Evolutionary conservation across 1,140 invertebrate species (phyloP), one percentile per base, ranked within the genome.

Genomic region (Leptinotarsa texana): DNA sequence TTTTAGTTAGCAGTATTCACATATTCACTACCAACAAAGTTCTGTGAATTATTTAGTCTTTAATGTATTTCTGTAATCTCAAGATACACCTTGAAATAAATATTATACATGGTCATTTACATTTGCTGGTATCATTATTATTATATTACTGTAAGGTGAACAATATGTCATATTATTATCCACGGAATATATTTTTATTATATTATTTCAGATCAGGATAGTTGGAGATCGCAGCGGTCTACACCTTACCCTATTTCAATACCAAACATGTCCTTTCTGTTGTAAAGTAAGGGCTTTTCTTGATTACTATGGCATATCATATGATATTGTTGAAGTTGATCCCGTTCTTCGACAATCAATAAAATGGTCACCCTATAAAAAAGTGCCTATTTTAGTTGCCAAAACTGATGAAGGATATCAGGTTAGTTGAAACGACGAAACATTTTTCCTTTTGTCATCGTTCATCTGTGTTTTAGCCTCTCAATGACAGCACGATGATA

Each of bases 221-320:
- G 88, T 89, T 13, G 87, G 88, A 18, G 94, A 97, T 85, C 87
- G 86, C 6, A 92, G 89, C 72, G 92, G 92, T 13, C 87, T 98
- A 65, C 92, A 97, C 80, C 85, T 99, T 18, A 94, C 94, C 1
- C 86, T 99, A 24, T 99, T 94, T 84, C 98, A 99, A 88, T 99
- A 97, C 85, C 94, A 98, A 82, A 98, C 96, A 3, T 99, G 98
- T 86, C 98, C 98, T 47, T 99, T 99, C 86, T 99, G 98, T 86
- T 99, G 97, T 83, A 99, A 99, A 89, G 95, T 99, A 0, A 89
- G 98, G 76, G 93, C 96, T 18, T 95, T 96, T 85, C 87, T 99
- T 4, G 97, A 99, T 87, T 97, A 94, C 82, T 92, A 94, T 86
- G 97, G 97, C 4, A 90, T 99, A 69, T 95, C 95, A 1, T 99